Percentiles rank a stretch among this genome's conserved stretches.
Evolutionary conservation across 2,113 vertebrate genomes (phyloP).

Genomic region (Spea multiplicata): DNA sequence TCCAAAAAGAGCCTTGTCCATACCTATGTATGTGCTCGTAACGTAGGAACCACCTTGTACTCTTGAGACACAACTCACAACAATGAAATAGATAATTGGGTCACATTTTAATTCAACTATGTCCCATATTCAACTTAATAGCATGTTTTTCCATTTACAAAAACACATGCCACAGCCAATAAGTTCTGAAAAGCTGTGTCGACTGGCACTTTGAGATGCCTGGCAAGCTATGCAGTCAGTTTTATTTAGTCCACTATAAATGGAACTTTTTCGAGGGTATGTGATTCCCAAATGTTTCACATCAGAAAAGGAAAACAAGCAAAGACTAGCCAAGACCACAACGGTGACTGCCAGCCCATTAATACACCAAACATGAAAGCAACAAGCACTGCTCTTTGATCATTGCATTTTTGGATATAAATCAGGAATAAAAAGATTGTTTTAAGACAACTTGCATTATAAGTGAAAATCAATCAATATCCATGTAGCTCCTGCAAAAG

Average conservation of each 20-base stretch:
- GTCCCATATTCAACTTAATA: slow-evolving; percentile 54
- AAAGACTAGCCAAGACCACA: slow-evolving; percentile 77
- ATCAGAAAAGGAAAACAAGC: slow-evolving; percentile 80
- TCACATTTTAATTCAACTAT: slow-evolving; percentile 57
- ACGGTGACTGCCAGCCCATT: slow-evolving; percentile 79
- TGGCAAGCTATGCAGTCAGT: slow-evolving; percentile 78
- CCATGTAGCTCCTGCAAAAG: slow-evolving; percentile 68
- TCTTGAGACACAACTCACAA: slow-evolving; percentile 7
- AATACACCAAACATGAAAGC: slow-evolving; percentile 83
- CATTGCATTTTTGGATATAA: slow-evolving; percentile 74
- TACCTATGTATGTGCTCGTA: too few species aligned
- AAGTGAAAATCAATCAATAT: slow-evolving; percentile 83
- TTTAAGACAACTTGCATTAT: slow-evolving; percentile 81
- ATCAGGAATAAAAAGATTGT: slow-evolving; percentile 68
- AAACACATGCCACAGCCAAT: slow-evolving; percentile 68
- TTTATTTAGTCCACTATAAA: slow-evolving; percentile 80
- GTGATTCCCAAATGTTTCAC: slow-evolving; percentile 82
- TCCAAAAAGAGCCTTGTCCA: too few species aligned
- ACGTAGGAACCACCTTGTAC: too few species aligned
- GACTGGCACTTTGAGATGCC: slow-evolving; percentile 74
- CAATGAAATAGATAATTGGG: slow-evolving; percentile 59
- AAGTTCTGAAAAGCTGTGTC: slow-evolving; percentile 71
- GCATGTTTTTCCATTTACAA: slow-evolving; percentile 56
- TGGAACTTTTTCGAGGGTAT: slow-evolving; percentile 72
- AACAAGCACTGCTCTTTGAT: slow-evolving; percentile 81